A percentile compares a stretch with the other conserved stretches of the same genome.
phyloP scores from a whole-genome alignment of 2,113 vertebrate genomes.

The Illadopsis cleaveri region DNA sequence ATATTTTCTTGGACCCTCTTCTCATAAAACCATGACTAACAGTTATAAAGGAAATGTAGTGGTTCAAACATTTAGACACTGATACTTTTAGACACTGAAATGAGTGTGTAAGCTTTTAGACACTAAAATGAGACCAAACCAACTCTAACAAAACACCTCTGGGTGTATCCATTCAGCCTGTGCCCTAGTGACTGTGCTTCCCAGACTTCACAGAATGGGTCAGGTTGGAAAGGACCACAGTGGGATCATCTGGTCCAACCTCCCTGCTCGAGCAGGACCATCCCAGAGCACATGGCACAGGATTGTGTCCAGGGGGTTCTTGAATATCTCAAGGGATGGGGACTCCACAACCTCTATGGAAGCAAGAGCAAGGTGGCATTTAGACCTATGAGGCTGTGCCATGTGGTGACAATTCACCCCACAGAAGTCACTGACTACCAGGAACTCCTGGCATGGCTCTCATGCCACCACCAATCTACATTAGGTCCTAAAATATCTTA shows the following conservation, averaged over 20 bases:
- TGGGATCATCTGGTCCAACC: not conserved
- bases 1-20: not conserved
- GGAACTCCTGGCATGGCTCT: not conserved
- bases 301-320: rapidly evolving
- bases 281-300: not conserved
- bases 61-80: not conserved
- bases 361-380: not conserved
- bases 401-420: not conserved
- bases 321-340: not conserved
- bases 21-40: not conserved
- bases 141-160: not conserved
- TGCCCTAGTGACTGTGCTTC: not conserved
- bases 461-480: not conserved
- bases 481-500: not conserved
- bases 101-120: not conserved
- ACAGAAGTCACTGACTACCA: not conserved
- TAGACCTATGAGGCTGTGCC: not conserved
- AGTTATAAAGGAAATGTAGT: not conserved
- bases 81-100: not conserved
- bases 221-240: not conserved
- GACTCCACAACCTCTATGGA: not conserved
- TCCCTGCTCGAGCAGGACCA: not conserved
- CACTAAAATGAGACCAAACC: not conserved
- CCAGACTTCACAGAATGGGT: not conserved
- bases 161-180: not conserved